These are phyloP conservation scores for Aleiodes leptofemur DNA, from an alignment of 2,888 invertebrate species.

Conservation along the genomic window DNA sequence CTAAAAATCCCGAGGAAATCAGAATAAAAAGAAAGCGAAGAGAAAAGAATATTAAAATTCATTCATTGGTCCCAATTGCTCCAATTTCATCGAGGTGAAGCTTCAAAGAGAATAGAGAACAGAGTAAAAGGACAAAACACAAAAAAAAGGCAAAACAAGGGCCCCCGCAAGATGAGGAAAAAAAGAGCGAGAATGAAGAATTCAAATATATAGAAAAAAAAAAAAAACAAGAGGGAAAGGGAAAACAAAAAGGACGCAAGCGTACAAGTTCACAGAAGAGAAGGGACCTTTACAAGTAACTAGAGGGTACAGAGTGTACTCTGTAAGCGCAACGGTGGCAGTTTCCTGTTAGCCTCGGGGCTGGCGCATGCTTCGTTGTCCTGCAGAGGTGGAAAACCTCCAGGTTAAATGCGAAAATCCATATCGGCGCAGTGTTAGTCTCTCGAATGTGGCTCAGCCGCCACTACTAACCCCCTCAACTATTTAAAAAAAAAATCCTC, in stretches of 20 bases:
- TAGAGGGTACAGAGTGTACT: constrained; percentile 18
- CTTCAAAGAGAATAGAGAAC: not conserved
- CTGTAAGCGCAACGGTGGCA: constrained; percentile 10
- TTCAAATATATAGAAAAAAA: not conserved
- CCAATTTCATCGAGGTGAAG: not conserved
- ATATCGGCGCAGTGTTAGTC: constrained; percentile 51
- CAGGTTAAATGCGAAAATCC: constrained; percentile 61
- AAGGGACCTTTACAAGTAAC: constrained; percentile 40
- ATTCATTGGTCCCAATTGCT: constrained; percentile 4
- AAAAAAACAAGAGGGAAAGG: constrained; percentile 17
- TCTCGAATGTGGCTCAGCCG: constrained; percentile 42
- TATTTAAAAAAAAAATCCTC: not conserved
- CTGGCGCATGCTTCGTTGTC: constrained; percentile 66
- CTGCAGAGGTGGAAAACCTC: constrained; percentile 52
- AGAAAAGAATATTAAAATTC: not conserved
- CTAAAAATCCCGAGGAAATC: not conserved
- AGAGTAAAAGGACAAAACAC: constrained; percentile 5
- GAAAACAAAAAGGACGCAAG: constrained; percentile 9
- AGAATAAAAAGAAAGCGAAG: not conserved
- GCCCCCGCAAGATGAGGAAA: not conserved
- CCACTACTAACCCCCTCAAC: constrained; percentile 5
- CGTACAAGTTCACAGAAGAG: constrained; percentile 1
- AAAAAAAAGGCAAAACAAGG: not conserved
- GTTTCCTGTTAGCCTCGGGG: constrained; percentile 15
- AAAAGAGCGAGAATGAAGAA: not conserved